A percentile compares a stretch with the other conserved stretches of the same genome.
These are phyloP conservation scores for Drosophila sulfurigaster DNA, from an alignment of 1,140 invertebrate species.

Conservation along the genomic window DNA sequence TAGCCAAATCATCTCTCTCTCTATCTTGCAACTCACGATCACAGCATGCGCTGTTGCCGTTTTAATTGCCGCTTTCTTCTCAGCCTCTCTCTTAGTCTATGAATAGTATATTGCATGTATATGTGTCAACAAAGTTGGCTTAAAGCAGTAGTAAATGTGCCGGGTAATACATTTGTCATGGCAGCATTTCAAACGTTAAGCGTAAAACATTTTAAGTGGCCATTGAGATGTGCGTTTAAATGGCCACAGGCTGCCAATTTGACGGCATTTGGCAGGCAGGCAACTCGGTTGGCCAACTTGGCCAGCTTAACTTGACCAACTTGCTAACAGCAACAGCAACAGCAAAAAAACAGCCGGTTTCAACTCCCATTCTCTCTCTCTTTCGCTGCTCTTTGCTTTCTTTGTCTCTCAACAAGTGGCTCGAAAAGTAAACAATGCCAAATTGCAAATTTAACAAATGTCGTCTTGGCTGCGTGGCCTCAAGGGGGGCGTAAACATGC, in stretches of 20 bases:
- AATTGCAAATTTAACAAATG: conserved; percentile 65
- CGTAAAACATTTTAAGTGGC: conserved; percentile 56
- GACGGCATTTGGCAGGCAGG: conserved; percentile 51
- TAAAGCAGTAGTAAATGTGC: conserved; percentile 45
- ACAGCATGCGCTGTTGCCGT: conserved; percentile 43
- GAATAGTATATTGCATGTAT: conserved; percentile 38
- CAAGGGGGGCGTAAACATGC: background rate
- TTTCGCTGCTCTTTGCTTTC: background rate
- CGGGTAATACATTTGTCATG: conserved; percentile 68
- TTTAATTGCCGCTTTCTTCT: conserved; percentile 78
- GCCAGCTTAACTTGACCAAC: background rate
- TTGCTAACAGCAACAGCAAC: background rate
- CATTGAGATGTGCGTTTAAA: conserved; percentile 60
- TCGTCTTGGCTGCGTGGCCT: conserved; percentile 4
- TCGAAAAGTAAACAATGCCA: conserved; percentile 67
- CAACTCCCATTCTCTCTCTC: conserved; percentile 13
- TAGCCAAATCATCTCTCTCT: conserved; percentile 78
- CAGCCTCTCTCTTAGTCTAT: conserved; percentile 9
- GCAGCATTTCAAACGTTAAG: conserved; percentile 33
- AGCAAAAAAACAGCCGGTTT: conserved; percentile 50
- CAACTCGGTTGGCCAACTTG: background rate
- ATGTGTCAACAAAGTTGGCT: conserved; percentile 54
- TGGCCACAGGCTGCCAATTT: conserved; percentile 63
- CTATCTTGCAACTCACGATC: conserved; percentile 45
- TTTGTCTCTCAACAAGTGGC: conserved; percentile 34